A percentile compares a stretch with the other conserved stretches of the same genome.
phyloP scores from a whole-genome alignment of 1,140 invertebrate species.

The Hermatobates lingyangjiaoensis region DNA sequence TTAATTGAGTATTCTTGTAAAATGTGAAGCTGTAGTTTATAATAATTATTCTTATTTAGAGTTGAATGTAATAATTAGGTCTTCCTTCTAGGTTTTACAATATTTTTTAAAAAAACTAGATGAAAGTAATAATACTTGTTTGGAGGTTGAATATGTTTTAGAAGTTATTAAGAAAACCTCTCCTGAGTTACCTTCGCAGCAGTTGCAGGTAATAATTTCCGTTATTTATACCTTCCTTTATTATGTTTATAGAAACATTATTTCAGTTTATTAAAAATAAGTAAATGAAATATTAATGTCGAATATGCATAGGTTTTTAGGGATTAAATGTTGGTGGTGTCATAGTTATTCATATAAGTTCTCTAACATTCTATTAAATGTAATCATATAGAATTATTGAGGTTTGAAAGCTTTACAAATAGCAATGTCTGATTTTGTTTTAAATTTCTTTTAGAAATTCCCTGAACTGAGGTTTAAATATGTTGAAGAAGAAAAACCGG shows the following conservation, averaged over 20 bases:
- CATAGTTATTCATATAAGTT: neutral
- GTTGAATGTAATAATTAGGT: neutral
- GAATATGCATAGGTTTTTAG: neutral
- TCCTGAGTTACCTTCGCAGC: conserved; percentile 75
- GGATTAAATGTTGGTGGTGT: neutral
- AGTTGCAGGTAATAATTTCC: conserved; percentile 74
- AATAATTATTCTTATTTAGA: neutral
- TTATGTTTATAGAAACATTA: too few species aligned
- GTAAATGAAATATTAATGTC: neutral
- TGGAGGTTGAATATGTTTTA: conserved; percentile 71
- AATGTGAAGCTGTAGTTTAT: neutral
- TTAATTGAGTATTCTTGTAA: too few species aligned
- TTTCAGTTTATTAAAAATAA: neutral
- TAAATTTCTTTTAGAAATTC: conserved; percentile 90
- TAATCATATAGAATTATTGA: conserved; percentile 1
- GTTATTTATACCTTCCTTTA: too few species aligned
- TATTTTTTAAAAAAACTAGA: conserved; percentile 70
- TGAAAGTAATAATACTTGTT: conserved; percentile 34
- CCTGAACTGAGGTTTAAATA: conserved; percentile 97
- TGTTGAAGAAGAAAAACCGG: conserved; percentile 94
- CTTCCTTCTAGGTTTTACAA: conserved; percentile 47
- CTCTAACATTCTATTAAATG: too few species aligned
- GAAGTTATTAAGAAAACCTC: conserved; percentile 69
- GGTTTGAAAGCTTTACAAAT: neutral
- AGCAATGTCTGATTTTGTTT: conserved; percentile 15